Conservation (phyloP, 2,113 vertebrate genomes). For the Bucco capensis region DNA sequence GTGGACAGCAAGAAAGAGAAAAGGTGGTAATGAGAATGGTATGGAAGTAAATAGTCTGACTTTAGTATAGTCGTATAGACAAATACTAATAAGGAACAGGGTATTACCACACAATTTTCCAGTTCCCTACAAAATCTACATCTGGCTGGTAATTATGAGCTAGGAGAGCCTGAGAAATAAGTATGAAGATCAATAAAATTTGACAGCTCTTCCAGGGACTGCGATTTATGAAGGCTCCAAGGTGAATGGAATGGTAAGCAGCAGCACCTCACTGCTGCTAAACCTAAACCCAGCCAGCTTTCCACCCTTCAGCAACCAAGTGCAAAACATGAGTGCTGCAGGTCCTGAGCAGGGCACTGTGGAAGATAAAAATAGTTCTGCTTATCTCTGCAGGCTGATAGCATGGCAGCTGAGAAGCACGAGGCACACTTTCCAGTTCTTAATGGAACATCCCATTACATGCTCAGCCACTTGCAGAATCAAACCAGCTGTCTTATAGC, state of each 20-base stretch:
- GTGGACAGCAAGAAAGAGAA: not conserved
- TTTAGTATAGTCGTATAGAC: not conserved
- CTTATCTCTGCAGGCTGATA: not conserved
- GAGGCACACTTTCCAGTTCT: not conserved
- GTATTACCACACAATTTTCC: not conserved
- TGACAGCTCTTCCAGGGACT: not conserved
- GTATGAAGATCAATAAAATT: not conserved
- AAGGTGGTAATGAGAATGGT: not conserved
- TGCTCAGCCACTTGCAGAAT: not conserved
- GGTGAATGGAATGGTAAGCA: not conserved
- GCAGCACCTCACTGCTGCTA: not conserved
- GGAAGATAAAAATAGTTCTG: constrained; percentile 20
- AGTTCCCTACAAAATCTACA: not conserved
- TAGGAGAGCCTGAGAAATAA: not conserved
- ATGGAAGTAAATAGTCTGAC: not conserved
- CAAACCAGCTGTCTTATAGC: constrained; percentile 26
- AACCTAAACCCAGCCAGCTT: not conserved
- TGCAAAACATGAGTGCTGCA: not conserved
- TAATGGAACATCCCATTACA: not conserved
- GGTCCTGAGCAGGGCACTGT: not conserved
- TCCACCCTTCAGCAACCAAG: not conserved
- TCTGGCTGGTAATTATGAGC: not conserved
- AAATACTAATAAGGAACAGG: not conserved
- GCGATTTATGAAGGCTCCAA: not conserved
- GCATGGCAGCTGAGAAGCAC: not conserved